Conservation (phyloP, 2,797 vertebrate species). For the Cuculus canorus region DNA sequence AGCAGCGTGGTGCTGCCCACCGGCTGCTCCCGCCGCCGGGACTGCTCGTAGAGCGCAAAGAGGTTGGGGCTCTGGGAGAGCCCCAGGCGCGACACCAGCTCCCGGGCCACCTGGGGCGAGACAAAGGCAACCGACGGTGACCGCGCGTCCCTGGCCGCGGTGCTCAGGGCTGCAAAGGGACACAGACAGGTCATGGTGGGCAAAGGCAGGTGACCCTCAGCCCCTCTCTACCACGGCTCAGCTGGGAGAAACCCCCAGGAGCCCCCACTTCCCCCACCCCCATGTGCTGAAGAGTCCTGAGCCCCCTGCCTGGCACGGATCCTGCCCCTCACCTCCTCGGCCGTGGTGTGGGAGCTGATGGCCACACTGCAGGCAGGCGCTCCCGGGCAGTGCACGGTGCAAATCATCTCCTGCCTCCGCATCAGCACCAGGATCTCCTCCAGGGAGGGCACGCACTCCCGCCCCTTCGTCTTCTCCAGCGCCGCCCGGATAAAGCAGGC, state of each 20-base stretch:
- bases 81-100: conserved; percentile 88
- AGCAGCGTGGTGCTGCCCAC: conserved; percentile 85
- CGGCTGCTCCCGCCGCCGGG: conserved; percentile 85
- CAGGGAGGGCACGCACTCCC: conserved; percentile 92
- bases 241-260: neutral
- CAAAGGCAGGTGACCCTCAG: neutral
- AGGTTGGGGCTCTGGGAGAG: conserved; percentile 90
- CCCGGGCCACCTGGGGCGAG: conserved; percentile 85
- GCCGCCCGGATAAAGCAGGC: conserved; percentile 91
- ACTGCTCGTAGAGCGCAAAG: conserved; percentile 92
- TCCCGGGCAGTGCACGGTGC: conserved; percentile 89
- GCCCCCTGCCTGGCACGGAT: rapidly evolving
- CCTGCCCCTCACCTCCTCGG: conserved; percentile 84
- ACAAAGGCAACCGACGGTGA: conserved; percentile 35
- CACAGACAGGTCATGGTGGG: neutral
- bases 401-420: conserved; percentile 87
- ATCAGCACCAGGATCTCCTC: conserved; percentile 94
- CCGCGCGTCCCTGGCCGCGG: conserved; percentile 1
- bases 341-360: conserved; percentile 94
- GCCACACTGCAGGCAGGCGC: conserved; percentile 86
- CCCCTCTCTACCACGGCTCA: neutral
- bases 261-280: neutral
- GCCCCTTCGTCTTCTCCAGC: conserved; percentile 86
- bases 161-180: conserved; percentile 65
- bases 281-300: rapidly evolving